Evolutionary conservation across 2,888 invertebrate species (phyloP).

Genomic region (Diplolepis rosae): DNA sequence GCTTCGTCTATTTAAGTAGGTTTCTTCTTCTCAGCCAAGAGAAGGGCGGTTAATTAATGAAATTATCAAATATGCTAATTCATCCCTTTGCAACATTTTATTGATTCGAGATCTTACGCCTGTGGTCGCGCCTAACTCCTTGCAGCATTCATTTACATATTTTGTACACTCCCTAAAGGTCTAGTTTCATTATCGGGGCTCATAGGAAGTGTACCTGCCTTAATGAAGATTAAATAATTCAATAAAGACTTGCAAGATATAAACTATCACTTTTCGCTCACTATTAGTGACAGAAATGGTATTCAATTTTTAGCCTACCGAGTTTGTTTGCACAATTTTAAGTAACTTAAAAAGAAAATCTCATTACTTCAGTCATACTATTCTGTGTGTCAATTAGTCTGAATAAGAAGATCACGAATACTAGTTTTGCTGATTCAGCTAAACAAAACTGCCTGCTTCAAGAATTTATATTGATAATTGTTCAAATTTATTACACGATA

Average conservation of each 20-base stretch:
- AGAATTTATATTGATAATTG: no score
- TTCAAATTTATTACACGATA: no score
- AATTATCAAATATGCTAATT: conserved; percentile 65
- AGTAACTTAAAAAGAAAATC: no score
- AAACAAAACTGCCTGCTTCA: no score
- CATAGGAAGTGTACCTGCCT: conserved; percentile 12
- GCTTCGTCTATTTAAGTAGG: conserved; percentile 10
- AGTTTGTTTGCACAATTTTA: no score
- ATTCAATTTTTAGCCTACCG: no score
- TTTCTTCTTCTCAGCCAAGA: neutral
- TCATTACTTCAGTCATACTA: no score
- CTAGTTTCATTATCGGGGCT: conserved; percentile 31
- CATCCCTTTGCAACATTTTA: conserved; percentile 54
- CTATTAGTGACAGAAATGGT: no score
- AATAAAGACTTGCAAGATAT: conserved; percentile 29
- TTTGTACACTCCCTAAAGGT: conserved; percentile 45
- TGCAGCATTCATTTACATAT: conserved; percentile 54
- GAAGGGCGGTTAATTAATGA: conserved; percentile 59
- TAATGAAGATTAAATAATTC: conserved; percentile 46
- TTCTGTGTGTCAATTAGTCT: no score
- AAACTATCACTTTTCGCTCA: conserved; percentile 28
- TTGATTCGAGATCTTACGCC: conserved; percentile 59
- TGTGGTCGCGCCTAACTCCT: conserved; percentile 48
- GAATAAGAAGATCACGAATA: no score
- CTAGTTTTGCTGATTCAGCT: no score